Evolutionary conservation across 2,797 vertebrate genomes (phyloP).

Genomic region (Capromys pilorides): DNA sequence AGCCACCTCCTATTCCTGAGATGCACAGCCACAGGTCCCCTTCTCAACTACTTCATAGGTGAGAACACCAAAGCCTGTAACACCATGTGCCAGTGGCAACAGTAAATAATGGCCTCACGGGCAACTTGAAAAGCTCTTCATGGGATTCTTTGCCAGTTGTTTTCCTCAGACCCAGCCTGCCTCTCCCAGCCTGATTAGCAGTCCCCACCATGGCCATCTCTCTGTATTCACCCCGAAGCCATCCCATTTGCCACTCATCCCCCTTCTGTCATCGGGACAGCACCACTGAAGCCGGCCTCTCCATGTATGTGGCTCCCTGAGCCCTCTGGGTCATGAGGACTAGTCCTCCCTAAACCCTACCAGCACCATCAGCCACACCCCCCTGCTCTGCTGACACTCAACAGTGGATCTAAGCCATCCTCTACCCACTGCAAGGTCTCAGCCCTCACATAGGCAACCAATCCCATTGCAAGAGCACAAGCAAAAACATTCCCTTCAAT

Average conservation of each 20-base stretch:
- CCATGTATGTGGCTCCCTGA: background rate
- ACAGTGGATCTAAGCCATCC: background rate
- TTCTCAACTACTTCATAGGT: background rate
- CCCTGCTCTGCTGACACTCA: background rate
- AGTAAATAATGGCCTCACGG: background rate
- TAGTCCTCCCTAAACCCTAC: background rate
- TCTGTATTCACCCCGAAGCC: background rate
- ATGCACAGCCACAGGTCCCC: background rate
- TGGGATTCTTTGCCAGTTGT: background rate
- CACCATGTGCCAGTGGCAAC: background rate
- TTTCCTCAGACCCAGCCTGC: background rate
- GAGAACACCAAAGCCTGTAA: background rate
- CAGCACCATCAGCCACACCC: background rate
- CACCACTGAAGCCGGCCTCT: background rate
- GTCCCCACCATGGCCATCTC: background rate
- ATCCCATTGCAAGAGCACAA: background rate
- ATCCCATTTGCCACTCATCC: background rate
- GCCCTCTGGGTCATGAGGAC: rapidly evolving
- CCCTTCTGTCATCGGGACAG: background rate
- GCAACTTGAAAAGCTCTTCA: background rate
- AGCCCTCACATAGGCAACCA: background rate
- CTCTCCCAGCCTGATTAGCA: background rate
- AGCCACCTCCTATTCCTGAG: background rate
- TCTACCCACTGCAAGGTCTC: background rate
- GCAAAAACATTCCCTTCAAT: background rate